phyloP scores from a whole-genome alignment of 2,888 invertebrate genomes.

The Drosophila flavopinicola region DNA sequence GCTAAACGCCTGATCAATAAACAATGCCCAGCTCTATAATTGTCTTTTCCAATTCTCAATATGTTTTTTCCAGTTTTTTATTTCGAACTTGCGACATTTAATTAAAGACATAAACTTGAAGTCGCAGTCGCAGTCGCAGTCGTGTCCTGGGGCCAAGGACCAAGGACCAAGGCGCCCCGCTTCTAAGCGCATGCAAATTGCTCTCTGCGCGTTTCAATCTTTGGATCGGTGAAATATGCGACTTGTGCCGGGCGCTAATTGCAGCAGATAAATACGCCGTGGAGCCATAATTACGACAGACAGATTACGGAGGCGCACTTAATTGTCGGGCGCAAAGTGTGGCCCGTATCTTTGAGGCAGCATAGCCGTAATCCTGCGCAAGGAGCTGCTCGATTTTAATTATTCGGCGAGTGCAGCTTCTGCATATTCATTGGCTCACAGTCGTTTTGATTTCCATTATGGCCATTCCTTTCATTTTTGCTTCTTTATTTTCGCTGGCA shows the following conservation, averaged over 20 bases:
- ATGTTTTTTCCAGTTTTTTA: background rate
- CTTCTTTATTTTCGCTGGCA: slow-evolving; percentile 13
- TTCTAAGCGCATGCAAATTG: slow-evolving; percentile 61
- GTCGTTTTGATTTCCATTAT: slow-evolving; percentile 69
- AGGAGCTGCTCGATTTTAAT: slow-evolving; percentile 73
- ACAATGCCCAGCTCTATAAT: background rate
- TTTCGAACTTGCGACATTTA: slow-evolving; percentile 33
- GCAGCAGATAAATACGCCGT: slow-evolving; percentile 78
- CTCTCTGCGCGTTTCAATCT: slow-evolving; percentile 65
- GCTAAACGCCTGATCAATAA: slow-evolving; percentile 19
- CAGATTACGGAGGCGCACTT: slow-evolving; percentile 75
- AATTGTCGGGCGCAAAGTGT: slow-evolving; percentile 79
- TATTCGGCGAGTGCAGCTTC: slow-evolving; percentile 64
- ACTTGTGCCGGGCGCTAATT: slow-evolving; percentile 72
- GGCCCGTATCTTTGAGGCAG: slow-evolving; percentile 54
- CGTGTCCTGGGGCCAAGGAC: slow-evolving; percentile 13
- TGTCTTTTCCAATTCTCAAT: slow-evolving; percentile 1
- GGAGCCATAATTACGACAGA: slow-evolving; percentile 80
- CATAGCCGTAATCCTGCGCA: slow-evolving; percentile 46
- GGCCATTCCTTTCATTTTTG: slow-evolving; percentile 29
- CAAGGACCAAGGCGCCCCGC: slow-evolving; percentile 1
- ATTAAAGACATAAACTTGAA: slow-evolving; percentile 54
- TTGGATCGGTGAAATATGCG: slow-evolving; percentile 73
- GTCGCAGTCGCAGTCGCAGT: background rate
- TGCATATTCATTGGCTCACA: slow-evolving; percentile 48